Conservation (phyloP, 1,140 invertebrate species). For the Hylyphantes graminicola region DNA sequence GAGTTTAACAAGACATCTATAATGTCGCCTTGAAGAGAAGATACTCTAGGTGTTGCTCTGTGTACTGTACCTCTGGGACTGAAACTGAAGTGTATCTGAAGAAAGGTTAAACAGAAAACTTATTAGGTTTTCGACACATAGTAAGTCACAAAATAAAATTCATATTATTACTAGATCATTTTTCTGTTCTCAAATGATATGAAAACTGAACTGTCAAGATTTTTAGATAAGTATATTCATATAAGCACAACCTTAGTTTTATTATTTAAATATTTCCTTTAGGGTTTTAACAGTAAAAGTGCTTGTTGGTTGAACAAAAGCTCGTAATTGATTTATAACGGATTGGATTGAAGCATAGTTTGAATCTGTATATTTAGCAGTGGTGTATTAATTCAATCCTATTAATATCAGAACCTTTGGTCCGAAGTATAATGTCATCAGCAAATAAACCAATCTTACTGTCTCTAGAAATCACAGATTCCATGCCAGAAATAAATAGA, state of each 20-base stretch:
- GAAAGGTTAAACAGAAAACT: neutral
- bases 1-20: constrained; percentile 77
- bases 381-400: neutral
- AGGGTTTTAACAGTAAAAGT: too few species aligned
- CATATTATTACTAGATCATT: too few species aligned
- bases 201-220: too few species aligned
- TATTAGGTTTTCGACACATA: neutral
- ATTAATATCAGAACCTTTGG: constrained; percentile 8
- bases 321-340: too few species aligned
- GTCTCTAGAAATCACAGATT: too few species aligned
- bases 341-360: too few species aligned
- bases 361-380: constrained; percentile 1
- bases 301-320: too few species aligned
- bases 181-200: too few species aligned
- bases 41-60: constrained; percentile 65
- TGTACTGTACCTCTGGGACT: constrained; percentile 73
- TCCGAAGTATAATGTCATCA: constrained; percentile 38
- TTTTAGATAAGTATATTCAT: too few species aligned
- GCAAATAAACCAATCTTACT: constrained; percentile 26
- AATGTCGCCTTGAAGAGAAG: constrained; percentile 67
- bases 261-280: too few species aligned
- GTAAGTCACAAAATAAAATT: neutral
- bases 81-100: constrained; percentile 73
- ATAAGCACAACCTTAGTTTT: too few species aligned
- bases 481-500: constrained; percentile 12